Evolutionary conservation across 2,888 invertebrate genomes (phyloP).

Genomic region (Seira ritae): DNA sequence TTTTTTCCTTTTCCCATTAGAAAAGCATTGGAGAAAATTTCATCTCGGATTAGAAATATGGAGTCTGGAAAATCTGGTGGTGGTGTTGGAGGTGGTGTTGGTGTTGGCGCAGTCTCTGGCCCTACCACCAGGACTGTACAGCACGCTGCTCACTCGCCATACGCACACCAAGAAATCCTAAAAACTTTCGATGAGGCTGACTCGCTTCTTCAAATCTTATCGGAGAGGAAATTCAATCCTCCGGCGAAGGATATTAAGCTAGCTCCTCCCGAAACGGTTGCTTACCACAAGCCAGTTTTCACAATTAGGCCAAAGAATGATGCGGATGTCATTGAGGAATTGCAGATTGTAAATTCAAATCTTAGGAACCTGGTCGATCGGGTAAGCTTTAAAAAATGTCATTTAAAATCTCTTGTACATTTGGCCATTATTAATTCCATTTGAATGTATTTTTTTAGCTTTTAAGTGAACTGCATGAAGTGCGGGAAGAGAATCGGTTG

Average conservation of each 20-base stretch:
- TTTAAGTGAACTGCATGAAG: slow-evolving; percentile 62
- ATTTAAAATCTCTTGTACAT: slow-evolving; percentile 2
- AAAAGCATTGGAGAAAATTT: slow-evolving; percentile 33
- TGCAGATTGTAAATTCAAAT: slow-evolving; percentile 70
- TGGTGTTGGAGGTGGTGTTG: neutral
- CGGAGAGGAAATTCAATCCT: slow-evolving; percentile 41
- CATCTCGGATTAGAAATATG: slow-evolving; percentile 32
- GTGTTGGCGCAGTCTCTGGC: neutral
- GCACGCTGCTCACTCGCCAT: slow-evolving; percentile 11
- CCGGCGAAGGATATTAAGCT: slow-evolving; percentile 29
- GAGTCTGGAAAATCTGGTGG: slow-evolving; percentile 14
- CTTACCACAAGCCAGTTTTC: slow-evolving; percentile 45
- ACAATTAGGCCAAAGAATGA: slow-evolving; percentile 69
- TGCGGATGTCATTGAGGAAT: slow-evolving; percentile 72
- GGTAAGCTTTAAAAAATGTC: slow-evolving; percentile 49
- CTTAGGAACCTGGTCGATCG: slow-evolving; percentile 67
- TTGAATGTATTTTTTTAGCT: slow-evolving; percentile 45
- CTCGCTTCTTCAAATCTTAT: slow-evolving; percentile 67
- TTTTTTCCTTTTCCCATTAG: too few species aligned
- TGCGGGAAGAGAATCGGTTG: slow-evolving; percentile 62
- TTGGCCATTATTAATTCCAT: neutral
- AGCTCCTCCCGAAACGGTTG: slow-evolving; percentile 31
- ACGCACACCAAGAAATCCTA: slow-evolving; percentile 51
- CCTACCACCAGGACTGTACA: neutral
- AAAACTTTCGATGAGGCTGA: slow-evolving; percentile 70